Evolutionary conservation across 23 tunicate genomes (phyloP).

Genomic region (Pegea sp.): DNA sequence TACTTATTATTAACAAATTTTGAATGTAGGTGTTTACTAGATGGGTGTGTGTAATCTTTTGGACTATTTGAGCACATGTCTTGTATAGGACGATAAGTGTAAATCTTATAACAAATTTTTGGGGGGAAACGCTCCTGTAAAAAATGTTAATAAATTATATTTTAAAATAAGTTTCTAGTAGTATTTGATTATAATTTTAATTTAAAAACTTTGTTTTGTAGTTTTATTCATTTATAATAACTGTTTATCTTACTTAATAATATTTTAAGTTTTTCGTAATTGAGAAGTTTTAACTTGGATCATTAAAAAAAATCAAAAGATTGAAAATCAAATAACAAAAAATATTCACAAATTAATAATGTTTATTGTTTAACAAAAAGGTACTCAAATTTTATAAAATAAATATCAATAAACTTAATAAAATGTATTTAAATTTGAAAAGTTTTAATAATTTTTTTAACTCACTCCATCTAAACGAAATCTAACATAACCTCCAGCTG

Average conservation of each 20-base stretch:
- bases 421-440: background rate
- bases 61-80: conserved; percentile 96
- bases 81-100: conserved; percentile 72
- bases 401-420: background rate
- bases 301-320: too few species aligned
- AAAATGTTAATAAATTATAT: background rate
- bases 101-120: conserved; percentile 78
- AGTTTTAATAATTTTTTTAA: background rate
- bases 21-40: conserved; percentile 14
- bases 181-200: background rate
- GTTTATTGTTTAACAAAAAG: background rate
- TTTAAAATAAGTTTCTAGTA: background rate
- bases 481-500: conserved; percentile 58
- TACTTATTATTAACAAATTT: conserved; percentile 52
- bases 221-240: background rate
- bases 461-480: conserved; percentile 76
- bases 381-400: background rate
- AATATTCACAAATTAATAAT: background rate
- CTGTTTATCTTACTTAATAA: too few species aligned
- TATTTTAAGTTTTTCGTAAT: too few species aligned
- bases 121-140: conserved; percentile 88
- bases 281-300: too few species aligned
- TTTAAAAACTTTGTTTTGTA: background rate
- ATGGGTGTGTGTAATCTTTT: conserved; percentile 64
- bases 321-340: background rate